phyloP scores from a whole-genome alignment of 2,113 vertebrate genomes.

The Rhagologus leucostigma region DNA sequence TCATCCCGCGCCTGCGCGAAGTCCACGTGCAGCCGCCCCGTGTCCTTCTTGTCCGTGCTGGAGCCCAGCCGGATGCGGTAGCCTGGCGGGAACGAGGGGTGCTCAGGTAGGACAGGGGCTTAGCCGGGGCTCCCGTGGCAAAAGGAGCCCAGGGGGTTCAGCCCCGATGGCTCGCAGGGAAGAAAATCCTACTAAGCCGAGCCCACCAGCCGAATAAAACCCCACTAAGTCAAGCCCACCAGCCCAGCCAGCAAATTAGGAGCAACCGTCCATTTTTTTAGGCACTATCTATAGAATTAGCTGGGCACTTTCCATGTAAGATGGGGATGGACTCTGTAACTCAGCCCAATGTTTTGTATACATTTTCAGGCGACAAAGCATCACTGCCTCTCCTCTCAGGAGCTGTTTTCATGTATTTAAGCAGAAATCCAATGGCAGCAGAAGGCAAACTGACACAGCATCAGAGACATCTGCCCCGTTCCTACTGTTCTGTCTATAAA shows the following conservation, averaged over 20 bases:
- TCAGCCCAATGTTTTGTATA: not conserved
- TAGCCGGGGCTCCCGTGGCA: not conserved
- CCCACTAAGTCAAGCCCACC: not conserved
- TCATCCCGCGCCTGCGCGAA: constrained; percentile 94
- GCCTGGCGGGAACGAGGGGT: constrained; percentile 56
- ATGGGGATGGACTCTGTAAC: not conserved
- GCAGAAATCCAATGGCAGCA: not conserved
- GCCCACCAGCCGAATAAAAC: not conserved
- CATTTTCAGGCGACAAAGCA: not conserved
- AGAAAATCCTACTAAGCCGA: no score
- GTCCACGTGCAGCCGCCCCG: constrained; percentile 90
- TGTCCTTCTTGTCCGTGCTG: constrained; percentile 96
- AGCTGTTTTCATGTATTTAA: not conserved
- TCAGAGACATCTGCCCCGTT: not conserved
- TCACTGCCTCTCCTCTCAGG: not conserved
- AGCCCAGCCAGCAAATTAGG: not conserved
- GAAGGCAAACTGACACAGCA: not conserved
- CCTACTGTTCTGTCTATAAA: not conserved
- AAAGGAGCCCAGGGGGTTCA: not conserved
- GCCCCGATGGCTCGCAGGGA: not conserved
- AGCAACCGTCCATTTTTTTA: not conserved
- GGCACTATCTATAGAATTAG: not conserved
- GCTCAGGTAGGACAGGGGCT: not conserved
- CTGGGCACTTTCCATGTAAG: not conserved
- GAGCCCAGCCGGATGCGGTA: constrained; percentile 92